Evolutionary conservation across 2,888 invertebrate genomes (phyloP).

Genomic region (Polyommatus icarus): DNA sequence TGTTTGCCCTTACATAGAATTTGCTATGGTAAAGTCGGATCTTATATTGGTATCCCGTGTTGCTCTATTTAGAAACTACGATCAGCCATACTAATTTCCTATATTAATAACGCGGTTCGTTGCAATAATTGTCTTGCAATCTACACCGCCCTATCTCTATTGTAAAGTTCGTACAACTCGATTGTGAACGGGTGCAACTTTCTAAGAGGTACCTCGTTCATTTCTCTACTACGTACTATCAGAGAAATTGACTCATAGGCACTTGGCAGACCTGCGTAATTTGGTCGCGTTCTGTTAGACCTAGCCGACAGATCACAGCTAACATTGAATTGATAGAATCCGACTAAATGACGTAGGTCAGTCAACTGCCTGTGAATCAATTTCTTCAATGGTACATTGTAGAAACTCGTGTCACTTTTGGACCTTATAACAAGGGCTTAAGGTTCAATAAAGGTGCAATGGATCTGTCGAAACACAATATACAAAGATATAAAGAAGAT

Average conservation of each 20-base stretch:
- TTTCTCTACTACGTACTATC: neutral
- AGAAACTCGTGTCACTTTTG: neutral
- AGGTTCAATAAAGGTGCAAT: neutral
- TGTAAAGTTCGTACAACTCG: neutral
- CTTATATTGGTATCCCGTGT: neutral
- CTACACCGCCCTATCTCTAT: conserved; percentile 2
- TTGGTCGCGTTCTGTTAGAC: too few relatives aligned
- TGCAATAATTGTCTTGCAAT: neutral
- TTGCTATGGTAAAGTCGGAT: neutral
- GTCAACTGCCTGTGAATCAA: too few relatives aligned
- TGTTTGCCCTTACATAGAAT: neutral
- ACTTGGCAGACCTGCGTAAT: too few relatives aligned
- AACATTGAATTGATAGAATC: too few relatives aligned
- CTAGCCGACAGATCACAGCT: too few relatives aligned
- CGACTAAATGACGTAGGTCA: too few relatives aligned
- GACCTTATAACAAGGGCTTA: neutral
- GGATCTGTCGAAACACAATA: neutral
- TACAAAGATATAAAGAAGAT: too few relatives aligned
- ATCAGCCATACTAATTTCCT: neutral
- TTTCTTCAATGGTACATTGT: too few relatives aligned
- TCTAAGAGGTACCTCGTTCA: conserved; percentile 20
- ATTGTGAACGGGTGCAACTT: conserved; percentile 27
- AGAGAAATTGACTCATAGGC: too few relatives aligned
- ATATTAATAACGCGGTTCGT: conserved; percentile 11
- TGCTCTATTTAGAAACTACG: neutral